Conservation (phyloP, 2,888 invertebrate genomes). For the Thumatha senex region DNA sequence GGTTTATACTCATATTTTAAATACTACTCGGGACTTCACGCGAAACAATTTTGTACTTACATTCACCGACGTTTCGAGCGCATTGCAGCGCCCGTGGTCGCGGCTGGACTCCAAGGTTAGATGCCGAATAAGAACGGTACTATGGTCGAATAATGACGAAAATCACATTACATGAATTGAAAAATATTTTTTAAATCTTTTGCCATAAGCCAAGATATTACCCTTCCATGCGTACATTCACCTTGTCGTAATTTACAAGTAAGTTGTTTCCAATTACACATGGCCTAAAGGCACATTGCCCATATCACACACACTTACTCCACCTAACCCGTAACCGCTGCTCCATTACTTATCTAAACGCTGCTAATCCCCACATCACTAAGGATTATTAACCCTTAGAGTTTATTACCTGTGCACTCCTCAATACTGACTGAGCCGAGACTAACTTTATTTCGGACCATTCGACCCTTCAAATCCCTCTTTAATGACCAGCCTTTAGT, state of each 20-base stretch:
- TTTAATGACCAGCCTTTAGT: conserved; percentile 74
- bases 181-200: background rate
- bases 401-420: conserved; percentile 69
- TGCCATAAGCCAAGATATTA: background rate
- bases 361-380: conserved; percentile 40
- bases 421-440: conserved; percentile 53
- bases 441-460: conserved; percentile 75
- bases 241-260: too few relatives aligned
- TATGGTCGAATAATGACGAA: too few relatives aligned
- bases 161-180: background rate
- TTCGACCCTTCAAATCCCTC: conserved; percentile 79
- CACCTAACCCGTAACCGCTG: conserved; percentile 26
- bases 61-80: too few relatives aligned
- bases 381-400: conserved; percentile 57
- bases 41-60: too few relatives aligned
- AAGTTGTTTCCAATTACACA: too few relatives aligned
- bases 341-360: conserved; percentile 36
- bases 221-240: too few relatives aligned
- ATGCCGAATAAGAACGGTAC: too few relatives aligned
- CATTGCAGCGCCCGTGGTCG: too few relatives aligned
- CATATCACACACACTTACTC: conserved; percentile 19
- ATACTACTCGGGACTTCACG: too few relatives aligned
- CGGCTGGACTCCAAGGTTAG: too few relatives aligned
- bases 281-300: background rate
- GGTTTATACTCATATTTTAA: too few relatives aligned